Conservation (phyloP, 2,888 invertebrate species). For the Galeopsomyia nigrocyanea region DNA sequence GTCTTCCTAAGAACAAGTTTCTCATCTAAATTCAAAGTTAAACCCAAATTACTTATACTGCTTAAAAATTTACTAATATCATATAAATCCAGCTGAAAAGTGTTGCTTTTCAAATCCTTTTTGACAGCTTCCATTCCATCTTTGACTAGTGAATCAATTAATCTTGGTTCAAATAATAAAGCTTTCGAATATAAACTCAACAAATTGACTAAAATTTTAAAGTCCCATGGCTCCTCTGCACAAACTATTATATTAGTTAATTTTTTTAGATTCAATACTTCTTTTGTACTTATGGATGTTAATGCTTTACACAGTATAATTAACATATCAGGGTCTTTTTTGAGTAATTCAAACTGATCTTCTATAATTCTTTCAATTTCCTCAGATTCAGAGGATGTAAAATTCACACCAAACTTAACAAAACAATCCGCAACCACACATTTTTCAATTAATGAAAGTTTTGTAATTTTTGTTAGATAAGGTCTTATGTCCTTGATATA, state of each 20-base stretch:
- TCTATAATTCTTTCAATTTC: conserved; percentile 62
- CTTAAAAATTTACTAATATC: conserved; percentile 69
- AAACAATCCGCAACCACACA: conserved; percentile 40
- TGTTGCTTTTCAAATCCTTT: conserved; percentile 48
- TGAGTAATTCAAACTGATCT: conserved; percentile 51
- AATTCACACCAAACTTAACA: conserved; percentile 43
- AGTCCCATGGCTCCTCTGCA: conserved; percentile 61
- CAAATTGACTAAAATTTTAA: conserved; percentile 65
- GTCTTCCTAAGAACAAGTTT: conserved; percentile 47
- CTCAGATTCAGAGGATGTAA: conserved; percentile 56
- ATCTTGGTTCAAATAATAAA: conserved; percentile 62
- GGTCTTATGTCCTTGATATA: conserved; percentile 27
- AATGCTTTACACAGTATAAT: conserved; percentile 66
- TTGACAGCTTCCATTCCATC: conserved; percentile 59
- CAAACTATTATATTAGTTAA: conserved; percentile 65
- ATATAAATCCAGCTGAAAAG: conserved; percentile 51
- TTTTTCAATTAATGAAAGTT: conserved; percentile 45
- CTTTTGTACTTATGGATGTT: conserved; percentile 64
- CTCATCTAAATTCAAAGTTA: conserved; percentile 51
- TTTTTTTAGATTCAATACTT: conserved; percentile 63
- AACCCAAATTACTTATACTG: conserved; percentile 64
- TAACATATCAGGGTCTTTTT: conserved; percentile 58
- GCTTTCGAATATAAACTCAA: conserved; percentile 67
- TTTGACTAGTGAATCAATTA: conserved; percentile 59
- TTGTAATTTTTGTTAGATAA: conserved; percentile 40